These are phyloP conservation scores for Araneus ventricosus DNA, from an alignment of 1,140 invertebrate genomes.

Conservation along the genomic window DNA sequence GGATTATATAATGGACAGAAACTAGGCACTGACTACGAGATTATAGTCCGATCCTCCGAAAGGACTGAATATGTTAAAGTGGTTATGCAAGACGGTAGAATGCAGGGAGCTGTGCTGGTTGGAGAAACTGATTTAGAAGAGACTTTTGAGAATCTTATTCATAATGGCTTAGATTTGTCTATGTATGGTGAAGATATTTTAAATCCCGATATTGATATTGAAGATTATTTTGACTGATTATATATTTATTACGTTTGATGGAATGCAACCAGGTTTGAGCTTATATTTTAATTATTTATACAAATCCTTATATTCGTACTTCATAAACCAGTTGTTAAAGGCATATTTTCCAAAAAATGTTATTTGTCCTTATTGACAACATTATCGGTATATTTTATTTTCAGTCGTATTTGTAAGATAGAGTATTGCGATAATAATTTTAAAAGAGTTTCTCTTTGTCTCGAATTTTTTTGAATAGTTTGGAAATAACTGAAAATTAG, in stretches of 20 bases:
- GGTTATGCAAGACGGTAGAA: conserved; percentile 89
- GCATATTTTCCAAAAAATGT: no score
- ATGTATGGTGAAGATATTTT: conserved; percentile 94
- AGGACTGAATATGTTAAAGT: conserved; percentile 94
- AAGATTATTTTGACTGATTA: conserved; percentile 98
- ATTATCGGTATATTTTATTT: no score
- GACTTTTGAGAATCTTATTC: conserved; percentile 98
- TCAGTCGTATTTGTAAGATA: no score
- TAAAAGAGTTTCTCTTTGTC: no score
- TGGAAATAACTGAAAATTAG: no score
- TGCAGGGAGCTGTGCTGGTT: conserved; percentile 96
- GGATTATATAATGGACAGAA: conserved; percentile 97
- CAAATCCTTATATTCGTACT: no score
- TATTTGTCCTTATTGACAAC: no score
- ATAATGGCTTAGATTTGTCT: conserved; percentile 95
- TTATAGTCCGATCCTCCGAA: conserved; percentile 90
- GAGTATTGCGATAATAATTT: no score
- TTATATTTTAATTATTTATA: no score
- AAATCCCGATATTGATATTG: conserved; percentile 97
- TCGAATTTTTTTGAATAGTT: no score
- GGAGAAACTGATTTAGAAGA: conserved; percentile 98
- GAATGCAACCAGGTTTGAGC: neutral
- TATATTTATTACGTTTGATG: neutral
- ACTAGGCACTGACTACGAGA: conserved; percentile 90
- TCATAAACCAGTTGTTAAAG: no score